Evolutionary conservation across 23 tunicate species (phyloP), one percentile per base, ranked within the genome.

Genomic region (Pegea sp.): DNA sequence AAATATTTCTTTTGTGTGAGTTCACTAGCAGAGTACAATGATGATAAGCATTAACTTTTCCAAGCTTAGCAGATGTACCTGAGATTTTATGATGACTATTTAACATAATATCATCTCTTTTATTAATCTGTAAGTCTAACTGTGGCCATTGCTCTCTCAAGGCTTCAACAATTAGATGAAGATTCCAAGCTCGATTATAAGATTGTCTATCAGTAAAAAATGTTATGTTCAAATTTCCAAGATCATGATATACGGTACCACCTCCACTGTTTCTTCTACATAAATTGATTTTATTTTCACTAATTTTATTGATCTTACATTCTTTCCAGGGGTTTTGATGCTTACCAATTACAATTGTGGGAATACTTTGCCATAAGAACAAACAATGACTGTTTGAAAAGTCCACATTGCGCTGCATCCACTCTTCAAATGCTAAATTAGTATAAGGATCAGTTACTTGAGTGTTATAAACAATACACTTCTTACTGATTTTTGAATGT

Each of bases 321-420:
- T 84, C 95, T 53, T 59, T 60, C 95, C 95, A 84, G 19, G 95
- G 84, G 38, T 84, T 84, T 56, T 84, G 95, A 23, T 73, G 84
- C 22, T 77, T 58, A 3, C 95, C 95, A 52, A 84, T 73, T 8
- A 84, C 72, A 34, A 84, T 73, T 29, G 65, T 42, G 26, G 95
- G 95, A 42, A 56, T 19, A 50, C 59, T 84, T 33, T 73, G 54
- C 95, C 95, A 84, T 5, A 84, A 44, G 55, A 84, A 68, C 49
- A 84, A 42, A 32, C 84, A 67, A 52, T 53, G 23, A 0, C 65
- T 48, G 18, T 63, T 31, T 26, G 56, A 31, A 3, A 84, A 84
- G 42, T 68, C 56, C 0, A 63, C 84, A 25, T 68, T 73, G 58
- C 68, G 66, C 30, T 66, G 68, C 74, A 84, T 62, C 95, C 95